Base-by-base conservation (phyloP, 2,113 vertebrate species). In the Galbula dea region DNA sequence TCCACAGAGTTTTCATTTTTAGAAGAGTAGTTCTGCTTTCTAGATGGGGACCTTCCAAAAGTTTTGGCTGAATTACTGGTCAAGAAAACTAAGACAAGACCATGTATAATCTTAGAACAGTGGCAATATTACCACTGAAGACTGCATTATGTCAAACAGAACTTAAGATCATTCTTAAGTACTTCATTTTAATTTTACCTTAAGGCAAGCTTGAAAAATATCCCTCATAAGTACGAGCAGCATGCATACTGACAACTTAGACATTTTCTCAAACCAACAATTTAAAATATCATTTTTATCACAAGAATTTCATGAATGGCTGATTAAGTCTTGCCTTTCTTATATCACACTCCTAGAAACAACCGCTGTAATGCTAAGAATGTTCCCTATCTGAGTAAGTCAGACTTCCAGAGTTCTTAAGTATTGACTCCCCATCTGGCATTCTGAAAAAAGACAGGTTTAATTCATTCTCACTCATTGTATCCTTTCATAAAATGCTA, bases 1-100 rank as follows among this genome's bases (percentile, higher is more conserved):
- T 99, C 99, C 55, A 97, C 95, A 58, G 97, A 97, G 86, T 92
- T 98, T 65, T 99, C 98, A 52, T 93, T 94, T 97, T 98, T 99
- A 90, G 97, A 95, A 57, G 96, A 93, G 68, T 98, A 97, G 67
- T 76, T 93, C 15, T 95, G 96, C 94, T 98, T 99, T 92, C 99
- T 98, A 46, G 94, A 94, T 74, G 97, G 98, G 20, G 95, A 98
- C 80, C 98, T 97, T 59, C 97, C 98, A 49, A 96, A 97, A 63
- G 55, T 96, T 97, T 99, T 99, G 86, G 98, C 99, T 99, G 98
- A 95, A 89, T 52, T 68, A 78, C 8, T 22, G 30, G 97, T 98
- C 95, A 98, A 98, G 98, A 97, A 98, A 97, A 96, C 36, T 78
- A 96, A 80, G 67, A 87, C 58, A 90, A 88, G 79, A 86, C 93